Base-by-base conservation (phyloP, 2,797 vertebrate genomes). In the Galago senegalensis region DNA sequence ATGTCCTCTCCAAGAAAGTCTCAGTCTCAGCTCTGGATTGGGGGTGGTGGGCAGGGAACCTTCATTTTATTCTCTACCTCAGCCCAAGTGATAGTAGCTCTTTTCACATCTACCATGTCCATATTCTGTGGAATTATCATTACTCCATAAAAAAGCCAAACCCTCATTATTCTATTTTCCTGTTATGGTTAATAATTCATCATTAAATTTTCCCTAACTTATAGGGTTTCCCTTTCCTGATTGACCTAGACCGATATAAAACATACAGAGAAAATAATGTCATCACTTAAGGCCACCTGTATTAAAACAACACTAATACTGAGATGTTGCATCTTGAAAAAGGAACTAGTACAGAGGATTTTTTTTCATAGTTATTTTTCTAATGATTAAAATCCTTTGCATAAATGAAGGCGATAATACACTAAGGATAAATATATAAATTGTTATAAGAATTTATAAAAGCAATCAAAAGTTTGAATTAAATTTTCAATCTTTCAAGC, bases 11-110 rank as follows among this genome's bases (percentile, higher is more conserved):
- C 43, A 58, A 14, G 17, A 60, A 77, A 31, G 27, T 79, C 14
- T 53, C n/a, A 5, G n/a, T 63, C 27, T 79, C 10, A 63, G 16
- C 25, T 4, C 25, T 17, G 13, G 40, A 21, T 34, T 91, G 53
- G 53, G 29, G 18, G 10, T 5, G 9, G 17, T 2, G 25, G 0
- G 1, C 0, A 7, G 4, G 0, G 13, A 20, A 27, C 25, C 37
- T 84, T 81, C 21, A 2, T 53, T 21, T 16, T 31, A 5, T 53
- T 17, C 31, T 77, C 2, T 84, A 53, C 84, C 73, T 60, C 16
- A 70, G 56, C 5, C 11, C 11, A 40, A 72, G 18, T 2, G 2
- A 5, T 25, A 56, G 7, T 79, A 11, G 5, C 2, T 61, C 11
- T 75, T 40, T 72, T 79, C 37, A 23, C 43, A 17, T 63, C 43